Evolutionary conservation across 2,113 vertebrate genomes (phyloP), one percentile per base, ranked within the genome.

Genomic region (Gymnorhina tibicen): DNA sequence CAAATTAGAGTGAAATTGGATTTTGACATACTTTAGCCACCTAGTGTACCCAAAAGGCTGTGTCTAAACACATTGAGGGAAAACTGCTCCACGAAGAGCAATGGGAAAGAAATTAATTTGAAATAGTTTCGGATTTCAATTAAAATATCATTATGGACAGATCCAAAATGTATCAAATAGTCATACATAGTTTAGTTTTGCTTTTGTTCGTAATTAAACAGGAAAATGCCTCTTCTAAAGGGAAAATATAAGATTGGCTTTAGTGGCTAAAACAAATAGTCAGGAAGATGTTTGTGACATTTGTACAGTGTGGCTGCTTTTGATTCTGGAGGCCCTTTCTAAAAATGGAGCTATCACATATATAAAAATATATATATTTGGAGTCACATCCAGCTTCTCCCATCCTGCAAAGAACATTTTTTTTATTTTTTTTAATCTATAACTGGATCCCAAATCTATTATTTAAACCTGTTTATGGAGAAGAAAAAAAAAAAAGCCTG

Each of bases 321-420:
- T 89, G 77, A 72, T 91, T 92, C 85, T 93, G 83, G 85, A 92
- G 89, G 77, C 67, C 70, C 74, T 75, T 87, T 85, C 86, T 91
- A 75, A 90, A 95, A 94, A 56, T 42, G 62, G 74, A 91, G 52
- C 72, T 81, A 52, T 87, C 70, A 7, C 74, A 79, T 14, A 27
- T 58, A 67, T 37, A 44, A 3, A 74, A 59, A 72, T 30, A 28
- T 23, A 56, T 30, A 16, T 73, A 82, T 81, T 82, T 81, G 92
- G 87, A 92, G 87, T 93, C 93, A 87, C 69, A 83, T 92, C 77
- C 91, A 97, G 84, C 81, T 91, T 94, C 82, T 96, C 72, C 89
- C 82, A 95, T 95, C 91, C 91, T 96, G 96, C 95, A 91, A 87
- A 92, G 76, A 92, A 63, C 35, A 52, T 49, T 41, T 68, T 53